These are phyloP conservation scores for Mus minutoides DNA, from an alignment of 2,797 vertebrate species.

Conservation along the genomic window DNA sequence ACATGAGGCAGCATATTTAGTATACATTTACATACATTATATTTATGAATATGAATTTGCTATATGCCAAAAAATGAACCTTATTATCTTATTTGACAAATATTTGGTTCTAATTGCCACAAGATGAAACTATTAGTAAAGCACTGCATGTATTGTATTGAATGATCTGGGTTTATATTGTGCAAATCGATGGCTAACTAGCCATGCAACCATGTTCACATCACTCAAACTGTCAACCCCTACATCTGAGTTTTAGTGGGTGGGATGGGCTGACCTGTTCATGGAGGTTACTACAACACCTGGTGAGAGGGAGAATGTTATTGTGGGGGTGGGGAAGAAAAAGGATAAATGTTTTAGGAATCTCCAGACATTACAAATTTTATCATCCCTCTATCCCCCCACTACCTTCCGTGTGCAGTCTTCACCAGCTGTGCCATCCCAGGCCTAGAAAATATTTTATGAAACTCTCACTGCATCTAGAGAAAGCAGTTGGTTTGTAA, in stretches of 20 bases:
- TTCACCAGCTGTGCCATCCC: not conserved
- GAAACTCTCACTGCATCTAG: not conserved
- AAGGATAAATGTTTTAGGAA: not conserved
- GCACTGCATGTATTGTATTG: too few relatives aligned
- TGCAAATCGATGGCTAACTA: not conserved
- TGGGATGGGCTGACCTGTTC: too few relatives aligned
- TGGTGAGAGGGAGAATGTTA: not conserved
- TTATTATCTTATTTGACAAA: not conserved
- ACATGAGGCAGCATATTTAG: not conserved
- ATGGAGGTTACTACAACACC: too few relatives aligned
- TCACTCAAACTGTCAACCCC: not conserved
- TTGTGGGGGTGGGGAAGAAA: not conserved
- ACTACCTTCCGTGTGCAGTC: not conserved
- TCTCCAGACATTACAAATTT: not conserved
- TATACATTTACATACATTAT: conserved; percentile 1
- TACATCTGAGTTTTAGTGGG: not conserved
- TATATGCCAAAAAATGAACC: not conserved
- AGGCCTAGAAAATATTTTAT: not conserved
- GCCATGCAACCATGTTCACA: not conserved
- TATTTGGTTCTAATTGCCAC: not conserved
- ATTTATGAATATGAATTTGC: not conserved
- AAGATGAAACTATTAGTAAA: not conserved
- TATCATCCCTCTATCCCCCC: not conserved
- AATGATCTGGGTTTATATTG: not conserved
- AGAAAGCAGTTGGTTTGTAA: not conserved